phyloP scores from a whole-genome alignment of 2,888 invertebrate species.

The Oasisia sp. region DNA sequence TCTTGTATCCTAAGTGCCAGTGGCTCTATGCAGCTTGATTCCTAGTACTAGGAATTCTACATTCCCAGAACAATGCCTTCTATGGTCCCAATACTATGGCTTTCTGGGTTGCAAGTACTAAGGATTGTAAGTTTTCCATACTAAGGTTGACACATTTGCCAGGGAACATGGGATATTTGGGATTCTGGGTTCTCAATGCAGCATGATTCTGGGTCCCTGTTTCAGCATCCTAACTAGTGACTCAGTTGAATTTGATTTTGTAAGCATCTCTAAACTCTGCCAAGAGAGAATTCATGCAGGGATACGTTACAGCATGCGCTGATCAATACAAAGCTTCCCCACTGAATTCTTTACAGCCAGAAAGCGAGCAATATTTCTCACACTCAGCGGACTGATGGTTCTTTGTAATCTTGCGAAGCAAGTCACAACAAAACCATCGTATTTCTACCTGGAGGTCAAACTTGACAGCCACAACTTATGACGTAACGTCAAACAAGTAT shows the following conservation, averaged over 20 bases:
- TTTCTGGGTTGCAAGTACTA: neutral
- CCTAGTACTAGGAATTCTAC: neutral
- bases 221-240: neutral
- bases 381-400: neutral
- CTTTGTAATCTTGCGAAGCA: neutral
- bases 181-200: no score
- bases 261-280: neutral
- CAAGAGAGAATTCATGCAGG: neutral
- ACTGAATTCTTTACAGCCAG: neutral
- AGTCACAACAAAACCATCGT: slow-evolving; percentile 8
- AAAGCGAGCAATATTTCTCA: neutral
- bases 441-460: neutral
- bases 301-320: neutral
- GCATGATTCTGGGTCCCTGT: neutral
- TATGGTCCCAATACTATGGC: neutral
- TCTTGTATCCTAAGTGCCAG: neutral
- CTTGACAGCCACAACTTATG: no score
- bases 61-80: neutral
- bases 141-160: neutral
- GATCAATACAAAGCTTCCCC: neutral
- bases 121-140: neutral
- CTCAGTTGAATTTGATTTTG: neutral
- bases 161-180: no score
- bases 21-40: neutral
- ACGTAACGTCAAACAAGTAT: no score